Evolutionary conservation across 2,797 vertebrate genomes (phyloP).

Genomic region (Benthosema pterotum): DNA sequence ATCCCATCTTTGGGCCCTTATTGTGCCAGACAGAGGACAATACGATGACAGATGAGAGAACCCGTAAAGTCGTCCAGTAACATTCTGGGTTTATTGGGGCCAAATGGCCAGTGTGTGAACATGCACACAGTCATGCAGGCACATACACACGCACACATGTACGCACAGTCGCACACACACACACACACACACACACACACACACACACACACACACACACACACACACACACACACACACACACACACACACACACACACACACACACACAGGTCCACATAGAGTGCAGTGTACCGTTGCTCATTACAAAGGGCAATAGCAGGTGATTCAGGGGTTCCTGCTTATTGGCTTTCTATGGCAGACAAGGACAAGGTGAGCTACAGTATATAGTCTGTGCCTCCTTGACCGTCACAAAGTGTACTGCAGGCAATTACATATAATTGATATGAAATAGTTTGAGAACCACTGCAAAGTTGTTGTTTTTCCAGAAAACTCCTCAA

Average conservation of each 20-base stretch:
- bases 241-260: conserved; percentile 20
- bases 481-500: no score
- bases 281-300: conserved; percentile 24
- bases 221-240: background rate
- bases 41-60: conserved; percentile 51
- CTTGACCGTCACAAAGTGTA: conserved; percentile 4
- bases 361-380: conserved; percentile 30
- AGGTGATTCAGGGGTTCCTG: conserved; percentile 34
- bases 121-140: no score
- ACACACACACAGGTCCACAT: background rate
- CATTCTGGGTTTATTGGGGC: conserved; percentile 48
- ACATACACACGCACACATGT: background rate
- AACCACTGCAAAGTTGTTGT: no score
- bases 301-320: conserved; percentile 33
- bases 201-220: background rate
- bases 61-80: conserved; percentile 35
- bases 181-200: conserved; percentile 6
- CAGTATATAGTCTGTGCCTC: background rate
- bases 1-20: conserved; percentile 27
- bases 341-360: conserved; percentile 65
- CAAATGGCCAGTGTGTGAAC: conserved; percentile 45
- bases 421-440: no score
- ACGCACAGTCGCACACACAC: conserved; percentile 3
- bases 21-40: conserved; percentile 34
- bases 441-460: no score